Conservation (phyloP, 2,113 vertebrate genomes). For the Pavo muticus region DNA sequence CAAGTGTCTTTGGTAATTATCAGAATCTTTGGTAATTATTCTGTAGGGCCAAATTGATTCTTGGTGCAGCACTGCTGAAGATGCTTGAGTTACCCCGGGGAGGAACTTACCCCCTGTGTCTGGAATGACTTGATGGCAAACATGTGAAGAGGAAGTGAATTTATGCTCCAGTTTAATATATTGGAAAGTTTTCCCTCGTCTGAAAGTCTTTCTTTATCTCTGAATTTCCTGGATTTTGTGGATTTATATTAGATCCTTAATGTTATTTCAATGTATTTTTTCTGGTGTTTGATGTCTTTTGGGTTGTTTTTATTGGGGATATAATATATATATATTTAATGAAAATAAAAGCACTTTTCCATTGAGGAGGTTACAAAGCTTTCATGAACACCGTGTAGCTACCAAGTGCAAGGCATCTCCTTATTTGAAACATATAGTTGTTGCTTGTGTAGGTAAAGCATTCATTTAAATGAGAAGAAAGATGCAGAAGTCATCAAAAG, state of each 20-base stretch:
- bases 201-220: conserved; percentile 69
- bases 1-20: conserved; percentile 36
- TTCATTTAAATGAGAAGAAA: not conserved
- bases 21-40: not conserved
- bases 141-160: conserved; percentile 66
- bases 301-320: conserved; percentile 58
- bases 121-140: conserved; percentile 66
- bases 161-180: conserved; percentile 59
- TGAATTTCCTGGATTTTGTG: conserved; percentile 73
- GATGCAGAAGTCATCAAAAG: not conserved
- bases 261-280: conserved; percentile 65
- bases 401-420: not conserved
- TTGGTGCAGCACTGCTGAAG: conserved; percentile 37
- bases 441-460: not conserved
- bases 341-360: conserved; percentile 54
- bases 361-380: conserved; percentile 31
- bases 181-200: conserved; percentile 56
- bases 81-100: conserved; percentile 11
- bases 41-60: not conserved
- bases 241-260: conserved; percentile 68
- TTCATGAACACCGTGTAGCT: not conserved
- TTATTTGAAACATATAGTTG: not conserved
- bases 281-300: conserved; percentile 62
- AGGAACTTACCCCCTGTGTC: conserved; percentile 2
- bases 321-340: conserved; percentile 44